These are phyloP conservation scores for Luehdorfia chinensis DNA, from an alignment of 1,140 invertebrate species.

Conservation along the genomic window DNA sequence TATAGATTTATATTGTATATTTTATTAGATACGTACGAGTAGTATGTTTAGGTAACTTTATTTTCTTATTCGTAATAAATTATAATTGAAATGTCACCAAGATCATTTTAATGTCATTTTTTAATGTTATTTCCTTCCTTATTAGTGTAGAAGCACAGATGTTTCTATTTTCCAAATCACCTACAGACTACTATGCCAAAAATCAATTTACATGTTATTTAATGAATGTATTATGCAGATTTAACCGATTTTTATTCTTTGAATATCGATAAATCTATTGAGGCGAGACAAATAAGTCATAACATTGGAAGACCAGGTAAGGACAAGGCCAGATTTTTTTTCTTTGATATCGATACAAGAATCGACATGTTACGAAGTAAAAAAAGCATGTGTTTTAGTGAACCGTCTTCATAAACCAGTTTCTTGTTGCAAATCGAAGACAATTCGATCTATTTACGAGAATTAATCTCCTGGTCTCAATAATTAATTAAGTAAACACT, in stretches of 20 bases:
- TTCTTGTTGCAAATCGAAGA: constrained; percentile 12
- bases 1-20: constrained; percentile 13
- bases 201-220: constrained; percentile 67
- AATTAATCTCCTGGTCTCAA: too few relatives aligned
- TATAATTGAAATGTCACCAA: constrained; percentile 51
- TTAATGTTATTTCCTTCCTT: constrained; percentile 58
- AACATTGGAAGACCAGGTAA: constrained; percentile 59
- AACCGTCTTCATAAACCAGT: constrained; percentile 22
- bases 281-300: constrained; percentile 71
- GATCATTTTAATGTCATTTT: constrained; percentile 45
- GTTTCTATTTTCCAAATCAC: constrained; percentile 42
- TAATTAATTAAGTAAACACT: too few relatives aligned
- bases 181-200: constrained; percentile 38
- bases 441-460: constrained; percentile 3
- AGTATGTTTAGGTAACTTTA: constrained; percentile 15
- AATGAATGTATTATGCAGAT: constrained; percentile 68
- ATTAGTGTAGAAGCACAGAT: constrained; percentile 39
- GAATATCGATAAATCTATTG: constrained; percentile 59
- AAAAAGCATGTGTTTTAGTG: constrained; percentile 22
- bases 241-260: constrained; percentile 53
- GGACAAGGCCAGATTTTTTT: constrained; percentile 49
- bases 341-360: constrained; percentile 49
- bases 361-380: constrained; percentile 38
- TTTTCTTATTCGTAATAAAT: constrained; percentile 34
- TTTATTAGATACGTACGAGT: constrained; percentile 4